These are phyloP conservation scores for Pteruthius melanotis DNA, from an alignment of 2,113 vertebrate species.

Conservation along the genomic window DNA sequence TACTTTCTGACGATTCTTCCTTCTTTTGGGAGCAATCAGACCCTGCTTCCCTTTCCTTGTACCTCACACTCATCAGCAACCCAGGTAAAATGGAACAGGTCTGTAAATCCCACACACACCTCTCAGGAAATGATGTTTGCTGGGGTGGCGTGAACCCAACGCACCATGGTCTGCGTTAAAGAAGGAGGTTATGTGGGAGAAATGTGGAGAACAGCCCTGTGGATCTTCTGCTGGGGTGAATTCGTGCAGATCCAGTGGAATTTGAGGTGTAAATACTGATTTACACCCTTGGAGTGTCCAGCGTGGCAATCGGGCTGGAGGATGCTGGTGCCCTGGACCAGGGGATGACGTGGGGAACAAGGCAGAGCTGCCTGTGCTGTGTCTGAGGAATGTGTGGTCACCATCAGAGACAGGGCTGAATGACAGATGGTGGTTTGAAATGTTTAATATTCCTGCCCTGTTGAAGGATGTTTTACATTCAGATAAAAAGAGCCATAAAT, in stretches of 20 bases:
- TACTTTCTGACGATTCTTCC: background rate
- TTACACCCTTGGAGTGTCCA: background rate
- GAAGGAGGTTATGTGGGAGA: background rate
- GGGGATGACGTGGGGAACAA: background rate
- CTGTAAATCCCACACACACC: background rate
- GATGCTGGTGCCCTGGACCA: background rate
- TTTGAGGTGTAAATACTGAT: background rate
- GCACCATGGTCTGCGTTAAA: background rate
- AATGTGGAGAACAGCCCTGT: background rate
- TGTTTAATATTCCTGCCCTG: constrained; percentile 56
- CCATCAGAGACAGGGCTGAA: constrained; percentile 8
- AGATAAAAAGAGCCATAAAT: constrained; percentile 73
- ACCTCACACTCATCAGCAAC: background rate
- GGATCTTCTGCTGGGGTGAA: background rate
- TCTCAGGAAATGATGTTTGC: background rate
- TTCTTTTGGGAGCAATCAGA: background rate
- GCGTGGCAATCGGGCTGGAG: background rate
- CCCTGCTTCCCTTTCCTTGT: background rate
- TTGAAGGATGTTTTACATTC: constrained; percentile 30
- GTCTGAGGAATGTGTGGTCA: constrained; percentile 6
- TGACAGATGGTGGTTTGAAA: constrained; percentile 51
- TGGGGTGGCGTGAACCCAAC: background rate
- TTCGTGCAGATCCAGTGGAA: background rate
- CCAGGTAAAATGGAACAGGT: rapidly evolving
- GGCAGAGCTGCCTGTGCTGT: background rate